These are phyloP conservation scores for Drosophila simulans DNA, from an alignment of 1,140 invertebrate genomes.

Conservation along the genomic window DNA sequence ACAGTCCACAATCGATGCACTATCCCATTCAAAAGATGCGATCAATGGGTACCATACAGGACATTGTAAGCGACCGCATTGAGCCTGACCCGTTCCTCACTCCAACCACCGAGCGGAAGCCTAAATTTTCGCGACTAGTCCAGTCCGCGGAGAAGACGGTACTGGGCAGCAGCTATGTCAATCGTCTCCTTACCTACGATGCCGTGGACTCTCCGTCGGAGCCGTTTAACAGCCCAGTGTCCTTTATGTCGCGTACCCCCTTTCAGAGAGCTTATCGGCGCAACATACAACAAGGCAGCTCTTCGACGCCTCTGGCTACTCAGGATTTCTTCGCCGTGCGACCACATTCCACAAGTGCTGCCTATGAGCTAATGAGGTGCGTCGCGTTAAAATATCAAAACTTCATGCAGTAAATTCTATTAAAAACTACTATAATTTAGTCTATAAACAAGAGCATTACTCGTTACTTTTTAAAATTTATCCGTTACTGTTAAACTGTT, in stretches of 20 bases:
- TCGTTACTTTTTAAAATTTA: constrained; percentile 36
- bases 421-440: constrained; percentile 16
- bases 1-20: constrained; percentile 55
- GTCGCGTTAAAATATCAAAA: constrained; percentile 61
- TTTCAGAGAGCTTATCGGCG: constrained; percentile 81
- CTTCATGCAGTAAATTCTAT: constrained; percentile 12
- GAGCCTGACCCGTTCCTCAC: constrained; percentile 80
- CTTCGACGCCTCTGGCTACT: constrained; percentile 52
- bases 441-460: constrained; percentile 12
- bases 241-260: constrained; percentile 78
- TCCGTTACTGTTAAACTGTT: constrained; percentile 17
- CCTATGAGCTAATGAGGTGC: constrained; percentile 83
- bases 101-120: constrained; percentile 67
- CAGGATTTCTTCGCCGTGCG: constrained; percentile 62
- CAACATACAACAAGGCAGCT: constrained; percentile 55
- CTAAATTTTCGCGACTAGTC: constrained; percentile 62
- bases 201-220: constrained; percentile 67
- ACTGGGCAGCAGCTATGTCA: constrained; percentile 49
- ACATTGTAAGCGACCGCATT: constrained; percentile 74
- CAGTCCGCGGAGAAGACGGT: constrained; percentile 69
- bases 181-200: constrained; percentile 71
- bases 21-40: constrained; percentile 84
- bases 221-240: constrained; percentile 28
- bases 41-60: constrained; percentile 84
- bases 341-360: constrained; percentile 81